Evolutionary conservation across 2,888 invertebrate genomes (phyloP).

Genomic region (Meteorus colon): DNA sequence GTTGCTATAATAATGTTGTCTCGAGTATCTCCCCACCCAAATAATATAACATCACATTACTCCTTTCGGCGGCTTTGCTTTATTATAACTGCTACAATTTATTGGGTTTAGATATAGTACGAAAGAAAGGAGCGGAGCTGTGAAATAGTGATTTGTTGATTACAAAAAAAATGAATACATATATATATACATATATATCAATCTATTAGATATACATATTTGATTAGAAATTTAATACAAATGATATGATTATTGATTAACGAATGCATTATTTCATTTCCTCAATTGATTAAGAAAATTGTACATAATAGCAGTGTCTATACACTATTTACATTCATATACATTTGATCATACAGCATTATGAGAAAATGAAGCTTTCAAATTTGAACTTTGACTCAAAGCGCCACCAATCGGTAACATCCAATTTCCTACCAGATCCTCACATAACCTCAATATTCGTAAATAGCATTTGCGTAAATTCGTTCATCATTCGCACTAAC

Average conservation of each 20-base stretch:
- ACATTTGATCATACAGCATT: conserved; percentile 4
- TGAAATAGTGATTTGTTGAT: conserved; percentile 70
- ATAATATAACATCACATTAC: conserved; percentile 51
- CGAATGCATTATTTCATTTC: not conserved
- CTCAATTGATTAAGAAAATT: conserved; percentile 20
- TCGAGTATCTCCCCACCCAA: conserved; percentile 18
- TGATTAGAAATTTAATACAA: conserved; percentile 28
- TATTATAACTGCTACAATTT: conserved; percentile 49
- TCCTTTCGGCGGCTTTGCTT: conserved; percentile 55
- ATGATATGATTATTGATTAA: conserved; percentile 12
- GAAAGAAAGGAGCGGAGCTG: conserved; percentile 67
- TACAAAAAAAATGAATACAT: conserved; percentile 57
- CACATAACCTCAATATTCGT: too few species aligned
- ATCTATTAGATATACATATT: conserved; percentile 29
- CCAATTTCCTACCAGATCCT: too few species aligned
- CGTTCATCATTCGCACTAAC: too few species aligned
- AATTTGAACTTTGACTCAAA: not conserved
- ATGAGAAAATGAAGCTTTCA: not conserved
- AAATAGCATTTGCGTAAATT: too few species aligned
- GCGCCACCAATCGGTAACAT: not conserved
- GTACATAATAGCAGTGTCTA: conserved; percentile 4
- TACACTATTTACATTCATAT: not conserved
- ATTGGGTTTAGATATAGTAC: conserved; percentile 56
- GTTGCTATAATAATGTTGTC: conserved; percentile 32
- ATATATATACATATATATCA: conserved; percentile 11